Conservation (phyloP, 2,888 invertebrate genomes). For the Drosophila mayaguana region DNA sequence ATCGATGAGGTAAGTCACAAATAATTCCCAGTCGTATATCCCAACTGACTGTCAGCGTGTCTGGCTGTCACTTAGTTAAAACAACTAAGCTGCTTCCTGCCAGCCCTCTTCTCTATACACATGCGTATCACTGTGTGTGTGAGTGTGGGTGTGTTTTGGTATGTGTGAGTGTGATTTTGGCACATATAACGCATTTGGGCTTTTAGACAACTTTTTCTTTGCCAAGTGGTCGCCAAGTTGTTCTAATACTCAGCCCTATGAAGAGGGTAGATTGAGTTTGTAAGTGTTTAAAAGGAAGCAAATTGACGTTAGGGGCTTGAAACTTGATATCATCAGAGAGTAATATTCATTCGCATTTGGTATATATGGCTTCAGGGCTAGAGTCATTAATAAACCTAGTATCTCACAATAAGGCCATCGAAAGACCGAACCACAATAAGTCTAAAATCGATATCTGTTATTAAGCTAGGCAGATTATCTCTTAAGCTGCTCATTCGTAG, state of each 20-base stretch:
- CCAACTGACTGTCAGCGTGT: slow-evolving; percentile 25
- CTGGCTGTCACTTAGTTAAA: slow-evolving; percentile 60
- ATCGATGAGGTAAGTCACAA: slow-evolving; percentile 89
- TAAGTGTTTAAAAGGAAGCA: not conserved
- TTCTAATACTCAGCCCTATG: not conserved
- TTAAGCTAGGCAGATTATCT: not conserved
- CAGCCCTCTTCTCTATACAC: not conserved
- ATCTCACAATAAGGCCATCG: not conserved
- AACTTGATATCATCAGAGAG: not conserved
- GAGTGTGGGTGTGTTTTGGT: not conserved
- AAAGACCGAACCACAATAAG: not conserved
- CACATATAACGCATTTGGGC: slow-evolving; percentile 62
- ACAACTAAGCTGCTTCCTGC: slow-evolving; percentile 53
- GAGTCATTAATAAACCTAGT: not conserved
- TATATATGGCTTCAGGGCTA: not conserved
- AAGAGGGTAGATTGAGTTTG: not conserved
- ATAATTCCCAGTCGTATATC: slow-evolving; percentile 34
- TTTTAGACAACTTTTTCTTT: slow-evolving; percentile 52
- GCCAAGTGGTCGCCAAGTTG: not conserved
- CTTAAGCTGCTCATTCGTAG: not conserved
- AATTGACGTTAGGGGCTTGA: not conserved
- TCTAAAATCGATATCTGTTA: not conserved
- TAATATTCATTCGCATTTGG: too few species aligned
- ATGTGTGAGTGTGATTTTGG: slow-evolving; percentile 13
- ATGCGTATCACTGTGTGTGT: not conserved